Evolutionary conservation across 2,888 invertebrate species (phyloP), one percentile per base, ranked within the genome.

Genomic region (Nasonia oneida): DNA sequence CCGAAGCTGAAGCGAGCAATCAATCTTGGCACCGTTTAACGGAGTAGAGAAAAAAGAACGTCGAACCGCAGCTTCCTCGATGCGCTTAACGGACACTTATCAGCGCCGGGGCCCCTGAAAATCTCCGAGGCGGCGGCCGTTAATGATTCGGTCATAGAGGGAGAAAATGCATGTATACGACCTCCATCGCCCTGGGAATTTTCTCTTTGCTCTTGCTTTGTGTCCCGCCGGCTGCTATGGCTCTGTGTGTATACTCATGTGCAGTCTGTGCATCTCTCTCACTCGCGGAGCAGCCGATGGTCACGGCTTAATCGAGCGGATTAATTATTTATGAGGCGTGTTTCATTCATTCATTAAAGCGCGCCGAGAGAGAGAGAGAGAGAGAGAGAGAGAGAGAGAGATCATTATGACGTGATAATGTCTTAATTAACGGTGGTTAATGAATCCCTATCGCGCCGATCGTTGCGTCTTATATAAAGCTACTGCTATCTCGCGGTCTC

Each of bases 291-390:
- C 18, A 14, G 57, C 57, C 89, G 89, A 91, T 90, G 91, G 90
- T 90, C 91, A 91, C 89, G 91, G 90, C 89, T 92, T 91, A 91
- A 91, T 91, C 91, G 90, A 23, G 2, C 88, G 90, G 91, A 93
- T 93, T 93, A 93, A 93, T 93, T 93, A 93, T 93, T 93, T 93
- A 93, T 93, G 92, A 93, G 92, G 92, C 93, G 91, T 92, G 92
- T 93, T 92, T 93, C 92, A 91, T 93, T 93, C 93, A 93, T 93
- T 93, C 93, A 91, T 93, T 93, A 93, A 92, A 92, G 90, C 90
- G 89, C 90, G 89, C 87, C 89, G 29, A 75, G 77, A 42, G 47
- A 78, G 50, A 18, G 57, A 29, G 61, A 61, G 90, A 92, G 93
- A 93, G 57, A 29, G 50, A 18, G 29, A 75, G 77, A 42, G 47